These are phyloP conservation scores for Phlogophora meticulosa DNA, from an alignment of 2,888 invertebrate genomes.

Conservation along the genomic window DNA sequence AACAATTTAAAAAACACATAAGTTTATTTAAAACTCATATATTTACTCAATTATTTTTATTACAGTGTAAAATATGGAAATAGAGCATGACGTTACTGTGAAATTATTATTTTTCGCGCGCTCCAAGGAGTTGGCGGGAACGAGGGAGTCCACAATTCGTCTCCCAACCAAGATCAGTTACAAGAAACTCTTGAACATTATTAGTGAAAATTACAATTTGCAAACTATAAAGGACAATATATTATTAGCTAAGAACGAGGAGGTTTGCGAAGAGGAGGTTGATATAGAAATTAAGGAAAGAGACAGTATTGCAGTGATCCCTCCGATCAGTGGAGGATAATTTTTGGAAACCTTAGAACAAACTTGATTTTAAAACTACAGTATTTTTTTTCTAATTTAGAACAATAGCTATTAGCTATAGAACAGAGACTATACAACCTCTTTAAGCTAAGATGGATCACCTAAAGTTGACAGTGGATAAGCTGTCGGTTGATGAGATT, in stretches of 20 bases:
- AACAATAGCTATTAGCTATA: constrained; percentile 1
- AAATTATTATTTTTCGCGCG: constrained; percentile 97
- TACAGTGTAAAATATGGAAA: constrained; percentile 86
- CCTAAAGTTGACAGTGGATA: constrained; percentile 92
- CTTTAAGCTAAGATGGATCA: constrained; percentile 91
- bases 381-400: constrained; percentile 12
- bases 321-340: constrained; percentile 98
- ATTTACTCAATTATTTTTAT: constrained; percentile 58
- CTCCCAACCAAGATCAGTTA: constrained; percentile 90
- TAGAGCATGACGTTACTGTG: constrained; percentile 89
- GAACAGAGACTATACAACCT: neutral
- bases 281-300: constrained; percentile 91
- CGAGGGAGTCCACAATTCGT: constrained; percentile 89
- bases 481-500: constrained; percentile 93
- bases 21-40: too few relatives aligned
- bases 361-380: neutral
- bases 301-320: constrained; percentile 97
- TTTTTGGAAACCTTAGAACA: neutral
- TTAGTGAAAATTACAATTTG: constrained; percentile 92
- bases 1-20: neutral
- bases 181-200: constrained; percentile 90
- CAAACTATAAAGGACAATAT: constrained; percentile 93
- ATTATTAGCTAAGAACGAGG: constrained; percentile 96
- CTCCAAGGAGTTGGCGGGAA: constrained; percentile 95
- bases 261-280: constrained; percentile 92